Evolutionary conservation across 2,797 vertebrate genomes (phyloP), one percentile per base, ranked within the genome.

Genomic region (Falco naumanni): DNA sequence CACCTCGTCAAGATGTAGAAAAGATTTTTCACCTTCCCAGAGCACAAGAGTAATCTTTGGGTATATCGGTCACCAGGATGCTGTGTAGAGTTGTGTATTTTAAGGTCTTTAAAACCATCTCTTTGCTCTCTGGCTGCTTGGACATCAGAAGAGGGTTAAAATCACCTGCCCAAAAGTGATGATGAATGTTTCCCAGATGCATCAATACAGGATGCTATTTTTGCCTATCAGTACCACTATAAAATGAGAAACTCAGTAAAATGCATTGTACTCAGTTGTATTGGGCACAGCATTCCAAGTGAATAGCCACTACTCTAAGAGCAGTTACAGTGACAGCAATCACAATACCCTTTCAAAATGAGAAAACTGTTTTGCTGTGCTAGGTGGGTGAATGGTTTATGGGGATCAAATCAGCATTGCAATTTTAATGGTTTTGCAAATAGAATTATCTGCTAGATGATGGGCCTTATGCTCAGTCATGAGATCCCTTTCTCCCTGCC

Each of bases 241-340:
- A 17, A 65, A 50, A 65, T 16, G 16, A 33, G 47, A 47, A 71
- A 56, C 41, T 71, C 41, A 43, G 13, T 39, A 28, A 65, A 60
- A 48, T 7, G 18, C 4, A 0, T 39, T 82, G 37, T 29, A 7
- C 14, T 75, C 17, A 1, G 0, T 3, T 31, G 29, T 25, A 4
- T 11, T 53, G 12, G 59, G 14, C 7, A 2, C 17, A 24, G 50
- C 10, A 13, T 65, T 26, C 24, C 0, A 2, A 43, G 51, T 54
- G 69, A 31, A 2, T 7, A 25, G 57, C 31, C 19, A 8, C 45
- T 48, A 63, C 70, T 76, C 10, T 13, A 21, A 47, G 50, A 84
- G 19, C 57, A 34, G 37, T 17, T 34, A 37, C 57, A 59, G 28
- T 41, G 19, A 54, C 28, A 33, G 22, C 50, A 33, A 6, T n/a